A percentile compares a stretch with the other conserved stretches of the same genome.
phyloP scores from a whole-genome alignment of 2,113 vertebrate genomes.

The Microcebus griseorufus region DNA sequence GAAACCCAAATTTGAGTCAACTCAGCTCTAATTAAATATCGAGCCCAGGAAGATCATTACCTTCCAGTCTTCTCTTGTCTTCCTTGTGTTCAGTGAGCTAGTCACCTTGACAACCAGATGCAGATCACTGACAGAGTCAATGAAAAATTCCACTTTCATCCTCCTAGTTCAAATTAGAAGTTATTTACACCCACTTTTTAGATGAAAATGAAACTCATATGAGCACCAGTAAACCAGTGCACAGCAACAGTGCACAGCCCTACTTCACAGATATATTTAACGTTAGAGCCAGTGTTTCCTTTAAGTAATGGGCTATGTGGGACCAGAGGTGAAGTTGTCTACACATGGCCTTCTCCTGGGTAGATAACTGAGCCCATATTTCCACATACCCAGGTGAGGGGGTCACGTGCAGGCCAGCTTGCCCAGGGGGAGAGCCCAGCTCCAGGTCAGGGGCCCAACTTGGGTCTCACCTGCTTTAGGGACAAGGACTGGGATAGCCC shows the following conservation, averaged over 20 bases:
- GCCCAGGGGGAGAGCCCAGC: not conserved
- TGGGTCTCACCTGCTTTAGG: too few relatives aligned
- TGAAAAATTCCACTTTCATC: not conserved
- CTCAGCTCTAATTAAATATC: not conserved
- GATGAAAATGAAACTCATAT: not conserved
- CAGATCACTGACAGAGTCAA: not conserved
- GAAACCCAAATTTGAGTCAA: not conserved
- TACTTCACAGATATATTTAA: not conserved
- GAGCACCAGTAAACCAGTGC: not conserved
- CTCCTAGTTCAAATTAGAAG: not conserved
- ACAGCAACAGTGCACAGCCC: not conserved
- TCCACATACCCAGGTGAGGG: not conserved
- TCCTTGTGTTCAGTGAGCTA: not conserved
- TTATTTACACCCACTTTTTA: not conserved
- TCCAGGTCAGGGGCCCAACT: too few relatives aligned
- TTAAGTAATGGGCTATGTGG: not conserved
- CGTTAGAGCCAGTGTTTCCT: not conserved
- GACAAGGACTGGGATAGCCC: not conserved
- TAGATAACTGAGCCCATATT: not conserved
- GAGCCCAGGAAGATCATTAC: not conserved
- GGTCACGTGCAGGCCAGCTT: not conserved
- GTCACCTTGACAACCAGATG: conserved; percentile 14
- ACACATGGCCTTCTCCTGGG: not conserved
- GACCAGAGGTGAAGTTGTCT: not conserved
- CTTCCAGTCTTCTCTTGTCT: not conserved